Evolutionary conservation across 2,888 invertebrate genomes (phyloP).

Genomic region (Andrena minutula): DNA sequence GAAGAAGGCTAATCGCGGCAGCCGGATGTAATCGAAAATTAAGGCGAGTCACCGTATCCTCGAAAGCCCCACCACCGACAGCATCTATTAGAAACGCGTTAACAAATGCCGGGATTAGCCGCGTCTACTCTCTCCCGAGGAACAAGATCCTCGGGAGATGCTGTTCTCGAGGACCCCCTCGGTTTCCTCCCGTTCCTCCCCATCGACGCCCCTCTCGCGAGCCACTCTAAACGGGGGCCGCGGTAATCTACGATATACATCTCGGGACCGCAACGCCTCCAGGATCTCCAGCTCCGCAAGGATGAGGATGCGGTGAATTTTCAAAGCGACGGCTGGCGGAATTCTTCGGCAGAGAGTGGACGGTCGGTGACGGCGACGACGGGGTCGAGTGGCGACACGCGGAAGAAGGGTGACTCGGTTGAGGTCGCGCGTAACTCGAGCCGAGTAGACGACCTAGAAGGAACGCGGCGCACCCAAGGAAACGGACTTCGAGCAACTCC

Average conservation of each 20-base stretch:
- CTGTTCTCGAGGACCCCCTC: neutral
- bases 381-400: constrained; percentile 27
- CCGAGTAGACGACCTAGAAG: constrained; percentile 75
- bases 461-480: constrained; percentile 47
- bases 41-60: constrained; percentile 68
- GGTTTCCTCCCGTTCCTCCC: constrained; percentile 22
- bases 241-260: constrained; percentile 72
- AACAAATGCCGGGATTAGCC: constrained; percentile 81
- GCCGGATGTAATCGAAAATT: constrained; percentile 73
- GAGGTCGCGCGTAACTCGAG: constrained; percentile 72
- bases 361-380: neutral
- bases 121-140: constrained; percentile 54
- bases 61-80: constrained; percentile 60
- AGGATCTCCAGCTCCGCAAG: constrained; percentile 56
- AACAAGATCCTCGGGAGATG: constrained; percentile 53
- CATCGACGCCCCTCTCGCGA: constrained; percentile 23
- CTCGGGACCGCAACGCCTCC: constrained; percentile 63
- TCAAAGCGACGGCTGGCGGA: neutral
- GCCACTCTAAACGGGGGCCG: constrained; percentile 29
- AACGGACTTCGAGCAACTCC: constrained; percentile 50
- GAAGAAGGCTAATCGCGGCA: constrained; percentile 64
- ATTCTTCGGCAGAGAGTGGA: neutral
- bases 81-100: constrained; percentile 82
- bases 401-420: constrained; percentile 41
- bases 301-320: neutral